A percentile compares a stretch with the other conserved stretches of the same genome.
Evolutionary conservation across 2,888 invertebrate species (phyloP).

Genomic region (Leptogaster cylindrica): DNA sequence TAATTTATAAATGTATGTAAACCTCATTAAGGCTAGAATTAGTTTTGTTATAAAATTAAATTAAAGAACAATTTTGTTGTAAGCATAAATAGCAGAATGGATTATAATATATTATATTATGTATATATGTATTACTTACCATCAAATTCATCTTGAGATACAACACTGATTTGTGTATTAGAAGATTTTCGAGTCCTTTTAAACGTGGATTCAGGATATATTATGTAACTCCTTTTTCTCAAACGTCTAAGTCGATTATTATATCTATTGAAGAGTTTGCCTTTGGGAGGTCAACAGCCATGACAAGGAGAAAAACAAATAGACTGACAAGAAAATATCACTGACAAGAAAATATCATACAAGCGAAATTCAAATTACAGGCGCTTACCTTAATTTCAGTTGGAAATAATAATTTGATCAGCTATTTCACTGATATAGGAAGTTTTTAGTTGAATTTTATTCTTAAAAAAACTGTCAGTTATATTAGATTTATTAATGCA

Average conservation of each 20-base stretch:
- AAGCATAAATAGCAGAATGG: no score
- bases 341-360: no score
- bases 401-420: slow-evolving; percentile 12
- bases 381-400: slow-evolving; percentile 3
- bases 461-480: not conserved
- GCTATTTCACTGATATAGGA: not conserved
- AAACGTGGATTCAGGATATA: not conserved
- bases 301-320: not conserved
- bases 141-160: not conserved
- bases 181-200: not conserved
- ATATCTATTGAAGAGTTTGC: not conserved
- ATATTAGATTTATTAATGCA: not conserved
- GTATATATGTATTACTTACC: not conserved
- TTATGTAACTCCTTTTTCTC: not conserved
- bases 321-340: not conserved
- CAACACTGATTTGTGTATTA: not conserved
- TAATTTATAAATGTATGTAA: no score
- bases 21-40: no score
- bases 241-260: not conserved
- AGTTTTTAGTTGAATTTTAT: not conserved
- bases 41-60: no score
- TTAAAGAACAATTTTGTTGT: no score
- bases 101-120: no score
- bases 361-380: not conserved
- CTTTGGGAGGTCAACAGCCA: not conserved